These are phyloP conservation scores for Epizoanthus ramosus DNA, from an alignment of 92 coral and sea anemone genomes.

Conservation along the genomic window DNA sequence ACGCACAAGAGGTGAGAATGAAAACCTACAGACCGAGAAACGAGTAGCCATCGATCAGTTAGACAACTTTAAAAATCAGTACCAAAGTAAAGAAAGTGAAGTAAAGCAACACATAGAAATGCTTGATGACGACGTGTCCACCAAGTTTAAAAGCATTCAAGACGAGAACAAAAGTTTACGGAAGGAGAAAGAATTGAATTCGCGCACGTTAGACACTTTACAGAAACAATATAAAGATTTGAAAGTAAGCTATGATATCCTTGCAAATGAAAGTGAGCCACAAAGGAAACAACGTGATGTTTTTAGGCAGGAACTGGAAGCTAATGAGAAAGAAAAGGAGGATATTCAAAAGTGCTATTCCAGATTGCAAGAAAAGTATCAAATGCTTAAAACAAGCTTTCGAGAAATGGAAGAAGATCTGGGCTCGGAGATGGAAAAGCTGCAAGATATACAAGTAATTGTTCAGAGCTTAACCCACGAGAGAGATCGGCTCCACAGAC, in stretches of 20 bases:
- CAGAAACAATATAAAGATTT: slow-evolving; percentile 42
- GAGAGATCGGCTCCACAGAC: slow-evolving; percentile 10
- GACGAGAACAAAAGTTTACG: slow-evolving; percentile 11
- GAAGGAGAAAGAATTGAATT: slow-evolving; percentile 22
- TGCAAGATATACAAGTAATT: slow-evolving; percentile 27
- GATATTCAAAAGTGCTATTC: slow-evolving; percentile 18
- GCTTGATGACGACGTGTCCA: background rate
- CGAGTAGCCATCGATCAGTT: background rate
- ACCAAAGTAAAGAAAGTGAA: background rate
- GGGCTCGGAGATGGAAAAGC: slow-evolving; percentile 30
- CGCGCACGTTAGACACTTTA: background rate
- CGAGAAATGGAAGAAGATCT: slow-evolving; percentile 55
- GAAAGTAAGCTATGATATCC: slow-evolving; percentile 9
- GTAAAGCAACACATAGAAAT: slow-evolving; percentile 9
- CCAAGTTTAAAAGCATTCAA: too few species aligned
- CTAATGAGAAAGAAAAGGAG: slow-evolving; percentile 17
- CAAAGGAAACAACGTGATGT: slow-evolving; percentile 23
- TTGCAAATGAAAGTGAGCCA: slow-evolving; percentile 16
- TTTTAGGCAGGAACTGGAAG: slow-evolving; percentile 39
- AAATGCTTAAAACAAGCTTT: slow-evolving; percentile 36
- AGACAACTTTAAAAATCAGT: background rate
- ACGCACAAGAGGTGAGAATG: background rate
- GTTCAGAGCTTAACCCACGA: background rate
- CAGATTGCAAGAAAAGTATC: slow-evolving; percentile 42
- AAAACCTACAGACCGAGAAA: slow-evolving; percentile 13